Base-by-base conservation (phyloP, 2,113 vertebrate species). In the Synchiropus splendidus region DNA sequence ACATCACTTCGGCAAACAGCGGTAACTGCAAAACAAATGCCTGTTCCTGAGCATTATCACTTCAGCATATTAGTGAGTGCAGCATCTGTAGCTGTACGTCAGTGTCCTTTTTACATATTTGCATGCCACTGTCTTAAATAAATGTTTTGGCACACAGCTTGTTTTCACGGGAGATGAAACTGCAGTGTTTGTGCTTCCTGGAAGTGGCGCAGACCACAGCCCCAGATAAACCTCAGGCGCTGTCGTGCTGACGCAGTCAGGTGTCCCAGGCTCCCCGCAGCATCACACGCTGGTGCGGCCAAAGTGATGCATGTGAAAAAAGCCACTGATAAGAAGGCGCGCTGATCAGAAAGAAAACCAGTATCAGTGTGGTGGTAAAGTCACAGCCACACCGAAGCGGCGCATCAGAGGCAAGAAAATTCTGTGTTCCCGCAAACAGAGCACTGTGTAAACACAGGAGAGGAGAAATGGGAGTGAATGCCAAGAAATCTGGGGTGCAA, bases 141-240 rank as follows among this genome's bases (percentile, higher is more conserved):
- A 27, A 27, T 27, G 21, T 27, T 27, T 27, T 27, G 21, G 4
- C 30, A 71, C 77, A 58, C 63, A 48, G 71, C 27, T 71, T 51
- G 37, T 42, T 64, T 61, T 79, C 73, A 80, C 48, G 61, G 42
- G 54, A 84, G 58, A 77, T 75, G 83, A 86, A 86, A 85, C 79
- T 65, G 37, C 52, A 45, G 56, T 59, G 60, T 73, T 62, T 79
- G 57, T 70, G 58, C 78, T 86, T 87, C 80, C 82, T 83, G 80
- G 85, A 87, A 87, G 83, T 83, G 74, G 74, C 70, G 77, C 72
- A 81, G 75, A 87, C 82, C 75, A 70, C 80, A 84, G 78, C 67
- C 70, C 57, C 69, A 83, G 80, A 83, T 85, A 82, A 11, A 83
- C 64, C 70, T 39, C 41, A 55, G 48, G 64, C 74, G 54, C 48